Evolutionary conservation across 2,797 vertebrate species (phyloP).

Genomic region (Apogon hyalosoma): DNA sequence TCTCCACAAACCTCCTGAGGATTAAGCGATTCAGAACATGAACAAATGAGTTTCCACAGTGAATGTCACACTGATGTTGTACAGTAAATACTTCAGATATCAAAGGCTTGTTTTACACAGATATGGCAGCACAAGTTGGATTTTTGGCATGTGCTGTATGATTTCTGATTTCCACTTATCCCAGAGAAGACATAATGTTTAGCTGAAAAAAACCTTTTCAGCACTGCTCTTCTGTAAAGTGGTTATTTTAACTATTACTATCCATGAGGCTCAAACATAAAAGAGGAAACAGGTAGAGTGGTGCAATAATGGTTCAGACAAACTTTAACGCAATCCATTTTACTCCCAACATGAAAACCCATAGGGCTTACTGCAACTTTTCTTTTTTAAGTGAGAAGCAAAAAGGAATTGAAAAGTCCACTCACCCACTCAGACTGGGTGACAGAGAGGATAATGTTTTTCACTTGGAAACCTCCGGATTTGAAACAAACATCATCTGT

Average conservation of each 20-base stretch:
- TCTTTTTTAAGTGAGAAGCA: conserved; percentile 6
- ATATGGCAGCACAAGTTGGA: neutral
- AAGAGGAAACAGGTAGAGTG: conserved; percentile 45
- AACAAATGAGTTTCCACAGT: too few relatives aligned
- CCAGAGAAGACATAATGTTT: conserved; percentile 13
- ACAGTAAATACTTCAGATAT: too few relatives aligned
- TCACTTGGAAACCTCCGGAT: conserved; percentile 21
- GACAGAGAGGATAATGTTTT: conserved; percentile 17
- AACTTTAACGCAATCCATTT: conserved; percentile 23
- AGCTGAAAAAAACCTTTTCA: conserved; percentile 21
- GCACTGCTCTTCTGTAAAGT: conserved; percentile 31
- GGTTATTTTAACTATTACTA: conserved; percentile 51
- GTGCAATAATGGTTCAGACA: conserved; percentile 44
- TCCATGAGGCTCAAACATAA: conserved; percentile 40
- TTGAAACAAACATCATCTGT: conserved; percentile 31
- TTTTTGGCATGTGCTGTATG: conserved; percentile 6
- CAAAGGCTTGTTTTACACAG: conserved; percentile 10
- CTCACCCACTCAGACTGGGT: conserved; percentile 18
- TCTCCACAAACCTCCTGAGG: too few relatives aligned
- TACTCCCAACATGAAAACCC: conserved; percentile 35
- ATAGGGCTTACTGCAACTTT: conserved; percentile 13
- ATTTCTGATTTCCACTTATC: conserved; percentile 11
- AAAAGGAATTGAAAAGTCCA: conserved; percentile 17
- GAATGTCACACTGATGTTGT: too few relatives aligned
- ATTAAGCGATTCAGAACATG: too few relatives aligned